These are phyloP conservation scores for Campoplex capitator DNA, from an alignment of 2,888 invertebrate genomes.

Conservation along the genomic window DNA sequence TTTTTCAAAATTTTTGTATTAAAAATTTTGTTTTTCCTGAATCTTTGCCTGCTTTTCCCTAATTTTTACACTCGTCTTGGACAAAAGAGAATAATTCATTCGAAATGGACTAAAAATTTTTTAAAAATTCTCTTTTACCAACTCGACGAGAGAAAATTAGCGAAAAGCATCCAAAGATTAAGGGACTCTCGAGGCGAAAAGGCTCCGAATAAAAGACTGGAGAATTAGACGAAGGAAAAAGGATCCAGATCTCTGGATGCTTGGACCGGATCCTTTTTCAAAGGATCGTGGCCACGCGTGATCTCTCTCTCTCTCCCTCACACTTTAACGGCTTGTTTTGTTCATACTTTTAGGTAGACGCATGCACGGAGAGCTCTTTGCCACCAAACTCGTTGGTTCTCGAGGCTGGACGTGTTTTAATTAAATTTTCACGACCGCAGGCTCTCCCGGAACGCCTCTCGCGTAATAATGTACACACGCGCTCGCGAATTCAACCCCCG, in stretches of 20 bases:
- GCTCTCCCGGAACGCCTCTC: slow-evolving; percentile 62
- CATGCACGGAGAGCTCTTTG: not conserved
- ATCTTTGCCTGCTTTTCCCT: too few species aligned
- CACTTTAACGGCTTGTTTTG: slow-evolving; percentile 30
- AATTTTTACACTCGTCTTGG: too few species aligned
- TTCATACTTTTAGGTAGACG: not conserved
- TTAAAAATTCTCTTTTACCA: too few species aligned
- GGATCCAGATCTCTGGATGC: not conserved
- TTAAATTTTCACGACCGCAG: slow-evolving; percentile 78
- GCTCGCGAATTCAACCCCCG: slow-evolving; percentile 26
- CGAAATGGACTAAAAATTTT: too few species aligned
- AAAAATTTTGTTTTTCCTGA: too few species aligned
- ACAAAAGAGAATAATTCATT: too few species aligned
- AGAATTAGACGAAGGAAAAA: not conserved
- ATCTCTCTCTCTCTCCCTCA: not conserved
- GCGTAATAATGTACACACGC: slow-evolving; percentile 65
- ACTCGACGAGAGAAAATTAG: not conserved
- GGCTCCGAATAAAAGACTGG: not conserved
- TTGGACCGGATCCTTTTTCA: not conserved
- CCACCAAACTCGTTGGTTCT: slow-evolving; percentile 29
- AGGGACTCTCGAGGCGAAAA: not conserved
- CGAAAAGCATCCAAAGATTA: not conserved
- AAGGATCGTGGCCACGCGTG: not conserved
- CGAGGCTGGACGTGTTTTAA: slow-evolving; percentile 73
- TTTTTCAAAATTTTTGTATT: too few species aligned